Conservation (phyloP, 2,113 vertebrate species). For the Hiodon tergisus region DNA sequence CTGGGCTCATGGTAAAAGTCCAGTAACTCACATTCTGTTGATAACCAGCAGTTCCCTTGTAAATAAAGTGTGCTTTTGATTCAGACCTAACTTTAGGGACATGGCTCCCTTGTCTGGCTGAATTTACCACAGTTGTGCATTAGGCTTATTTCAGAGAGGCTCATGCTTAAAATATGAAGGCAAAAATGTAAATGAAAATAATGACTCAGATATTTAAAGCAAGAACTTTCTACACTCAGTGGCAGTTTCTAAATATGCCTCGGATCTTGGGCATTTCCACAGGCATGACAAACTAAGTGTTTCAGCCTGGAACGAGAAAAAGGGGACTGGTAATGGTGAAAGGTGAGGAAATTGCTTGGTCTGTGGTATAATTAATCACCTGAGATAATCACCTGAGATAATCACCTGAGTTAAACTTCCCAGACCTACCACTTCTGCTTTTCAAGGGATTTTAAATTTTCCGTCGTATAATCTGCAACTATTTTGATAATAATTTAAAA, state of each 20-base stretch:
- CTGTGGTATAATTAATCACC: conserved; percentile 22
- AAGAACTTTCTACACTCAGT: neutral
- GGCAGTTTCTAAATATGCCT: conserved; percentile 9
- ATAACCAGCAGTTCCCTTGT: too few relatives aligned
- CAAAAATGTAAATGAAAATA: neutral
- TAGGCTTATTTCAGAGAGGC: neutral
- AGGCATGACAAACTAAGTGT: conserved; percentile 9
- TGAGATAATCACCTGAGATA: conserved; percentile 17
- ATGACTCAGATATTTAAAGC: neutral
- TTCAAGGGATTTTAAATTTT: neutral
- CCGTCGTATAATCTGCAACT: too few relatives aligned
- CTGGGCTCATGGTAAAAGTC: too few relatives aligned
- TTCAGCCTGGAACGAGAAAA: conserved; percentile 5
- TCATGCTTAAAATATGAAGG: neutral
- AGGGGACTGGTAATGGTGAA: conserved; percentile 9
- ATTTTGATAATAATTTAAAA: too few relatives aligned
- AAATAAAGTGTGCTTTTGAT: neutral
- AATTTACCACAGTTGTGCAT: neutral
- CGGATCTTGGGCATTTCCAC: neutral
- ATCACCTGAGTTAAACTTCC: conserved; percentile 17
- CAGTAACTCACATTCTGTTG: too few relatives aligned
- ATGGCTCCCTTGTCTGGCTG: neutral
- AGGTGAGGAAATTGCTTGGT: conserved; percentile 4
- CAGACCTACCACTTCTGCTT: conserved; percentile 9
- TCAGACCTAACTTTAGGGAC: neutral